These are phyloP conservation scores for Pteropus alecto DNA, from an alignment of 2,113 vertebrate genomes.

Conservation along the genomic window DNA sequence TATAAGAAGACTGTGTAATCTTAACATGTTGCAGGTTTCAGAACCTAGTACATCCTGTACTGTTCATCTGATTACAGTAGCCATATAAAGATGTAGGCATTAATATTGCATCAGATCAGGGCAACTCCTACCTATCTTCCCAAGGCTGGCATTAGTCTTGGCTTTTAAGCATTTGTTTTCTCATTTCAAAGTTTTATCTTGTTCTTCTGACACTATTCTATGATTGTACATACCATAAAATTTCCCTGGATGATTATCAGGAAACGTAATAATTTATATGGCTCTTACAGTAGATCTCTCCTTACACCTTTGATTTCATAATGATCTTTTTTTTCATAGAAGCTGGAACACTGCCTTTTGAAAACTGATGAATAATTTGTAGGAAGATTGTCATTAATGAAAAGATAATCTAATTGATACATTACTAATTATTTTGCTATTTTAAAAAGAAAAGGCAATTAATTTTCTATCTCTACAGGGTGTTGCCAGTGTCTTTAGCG, in stretches of 20 bases:
- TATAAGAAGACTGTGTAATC: background rate
- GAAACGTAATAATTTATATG: background rate
- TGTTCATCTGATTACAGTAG: background rate
- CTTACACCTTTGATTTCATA: background rate
- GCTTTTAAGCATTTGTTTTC: background rate
- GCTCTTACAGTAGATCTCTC: background rate
- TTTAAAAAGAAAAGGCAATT: constrained; percentile 14
- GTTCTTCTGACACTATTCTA: background rate
- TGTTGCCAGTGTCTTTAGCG: constrained; percentile 81
- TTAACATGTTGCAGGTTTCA: background rate
- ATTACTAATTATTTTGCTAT: background rate
- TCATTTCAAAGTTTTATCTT: constrained; percentile 37
- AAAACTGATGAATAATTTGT: constrained; percentile 16
- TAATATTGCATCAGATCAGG: background rate
- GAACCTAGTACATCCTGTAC: background rate
- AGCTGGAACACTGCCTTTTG: background rate
- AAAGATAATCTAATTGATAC: background rate
- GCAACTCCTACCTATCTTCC: background rate
- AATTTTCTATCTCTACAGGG: constrained; percentile 79
- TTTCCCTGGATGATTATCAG: constrained; percentile 2
- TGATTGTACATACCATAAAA: background rate
- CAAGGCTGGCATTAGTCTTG: background rate
- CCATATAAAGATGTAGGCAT: background rate
- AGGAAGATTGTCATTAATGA: background rate
- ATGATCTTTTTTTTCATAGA: background rate